phyloP scores from a whole-genome alignment of 1,140 invertebrate species.

The Sycobia sp. region DNA sequence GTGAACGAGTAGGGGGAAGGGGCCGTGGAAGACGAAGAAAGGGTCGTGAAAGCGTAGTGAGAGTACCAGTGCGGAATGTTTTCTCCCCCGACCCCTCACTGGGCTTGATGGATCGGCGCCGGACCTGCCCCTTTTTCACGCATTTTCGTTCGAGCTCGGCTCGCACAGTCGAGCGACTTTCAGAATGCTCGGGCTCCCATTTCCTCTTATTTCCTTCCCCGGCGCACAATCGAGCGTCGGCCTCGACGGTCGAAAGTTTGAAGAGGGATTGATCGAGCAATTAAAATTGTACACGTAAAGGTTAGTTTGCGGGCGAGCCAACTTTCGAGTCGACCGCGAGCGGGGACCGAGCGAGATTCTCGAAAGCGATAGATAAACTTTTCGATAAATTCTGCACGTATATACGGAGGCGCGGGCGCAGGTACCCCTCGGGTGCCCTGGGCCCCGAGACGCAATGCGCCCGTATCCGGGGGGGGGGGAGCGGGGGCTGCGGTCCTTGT shows the following conservation, averaged over 20 bases:
- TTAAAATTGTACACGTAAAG: slow-evolving; percentile 31
- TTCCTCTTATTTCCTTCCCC: not conserved
- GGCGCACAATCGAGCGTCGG: not conserved
- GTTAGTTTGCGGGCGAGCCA: slow-evolving; percentile 8
- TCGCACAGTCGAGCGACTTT: not conserved
- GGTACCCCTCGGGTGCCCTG: no score
- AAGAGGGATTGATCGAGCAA: slow-evolving; percentile 30
- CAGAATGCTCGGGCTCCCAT: not conserved
- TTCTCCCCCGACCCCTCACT: no score
- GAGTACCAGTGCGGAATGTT: slow-evolving; percentile 17
- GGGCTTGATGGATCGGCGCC: slow-evolving; percentile 23
- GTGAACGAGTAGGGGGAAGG: no score
- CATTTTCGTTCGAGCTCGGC: not conserved
- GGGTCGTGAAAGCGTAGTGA: slow-evolving; percentile 9
- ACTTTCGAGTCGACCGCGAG: slow-evolving; percentile 23
- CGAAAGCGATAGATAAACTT: slow-evolving; percentile 21
- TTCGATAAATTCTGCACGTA: slow-evolving; percentile 28
- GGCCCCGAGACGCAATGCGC: no score
- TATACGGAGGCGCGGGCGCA: no score
- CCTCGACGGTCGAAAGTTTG: slow-evolving; percentile 3
- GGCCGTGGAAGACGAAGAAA: no score
- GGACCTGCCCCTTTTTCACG: slow-evolving; percentile 3
- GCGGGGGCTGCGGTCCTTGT: no score
- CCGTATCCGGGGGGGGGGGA: no score
- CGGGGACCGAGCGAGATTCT: not conserved